These are phyloP conservation scores for Nansenia antarctica DNA, from an alignment of 2,113 vertebrate species.

Conservation along the genomic window DNA sequence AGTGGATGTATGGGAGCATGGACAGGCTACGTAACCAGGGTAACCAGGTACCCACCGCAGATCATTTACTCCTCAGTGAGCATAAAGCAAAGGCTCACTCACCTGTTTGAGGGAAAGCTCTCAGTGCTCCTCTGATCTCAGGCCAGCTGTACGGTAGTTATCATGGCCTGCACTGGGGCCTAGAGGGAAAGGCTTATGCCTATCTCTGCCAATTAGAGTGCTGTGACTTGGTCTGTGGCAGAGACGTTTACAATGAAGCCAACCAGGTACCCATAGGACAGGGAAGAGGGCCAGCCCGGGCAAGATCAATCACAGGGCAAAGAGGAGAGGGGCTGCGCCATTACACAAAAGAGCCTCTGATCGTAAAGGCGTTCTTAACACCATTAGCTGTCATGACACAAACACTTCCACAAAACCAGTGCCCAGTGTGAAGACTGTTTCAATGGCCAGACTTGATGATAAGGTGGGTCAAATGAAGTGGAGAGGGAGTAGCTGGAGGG, in stretches of 20 bases:
- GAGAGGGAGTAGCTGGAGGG: too few species aligned
- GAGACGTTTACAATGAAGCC: neutral
- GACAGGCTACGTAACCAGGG: neutral
- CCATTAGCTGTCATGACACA: neutral
- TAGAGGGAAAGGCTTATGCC: neutral
- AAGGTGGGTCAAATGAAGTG: too few species aligned
- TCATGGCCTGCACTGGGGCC: conserved; percentile 2
- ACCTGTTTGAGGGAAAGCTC: neutral
- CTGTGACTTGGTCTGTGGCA: neutral
- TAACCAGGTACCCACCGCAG: too few species aligned
- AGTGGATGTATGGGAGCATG: neutral
- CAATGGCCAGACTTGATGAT: conserved; percentile 1
- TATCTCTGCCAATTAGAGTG: conserved; percentile 8
- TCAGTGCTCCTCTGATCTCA: neutral
- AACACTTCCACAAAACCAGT: neutral
- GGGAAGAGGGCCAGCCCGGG: neutral
- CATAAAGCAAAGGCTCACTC: neutral
- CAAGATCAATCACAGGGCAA: neutral
- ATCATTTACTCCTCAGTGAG: neutral
- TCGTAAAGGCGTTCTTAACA: neutral
- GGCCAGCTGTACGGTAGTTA: conserved; percentile 1
- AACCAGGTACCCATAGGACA: neutral
- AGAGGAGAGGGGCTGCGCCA: neutral
- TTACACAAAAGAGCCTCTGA: neutral
- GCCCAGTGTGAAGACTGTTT: neutral